Conservation (phyloP, 2,113 vertebrate species). For the Hoplias malabaricus region DNA sequence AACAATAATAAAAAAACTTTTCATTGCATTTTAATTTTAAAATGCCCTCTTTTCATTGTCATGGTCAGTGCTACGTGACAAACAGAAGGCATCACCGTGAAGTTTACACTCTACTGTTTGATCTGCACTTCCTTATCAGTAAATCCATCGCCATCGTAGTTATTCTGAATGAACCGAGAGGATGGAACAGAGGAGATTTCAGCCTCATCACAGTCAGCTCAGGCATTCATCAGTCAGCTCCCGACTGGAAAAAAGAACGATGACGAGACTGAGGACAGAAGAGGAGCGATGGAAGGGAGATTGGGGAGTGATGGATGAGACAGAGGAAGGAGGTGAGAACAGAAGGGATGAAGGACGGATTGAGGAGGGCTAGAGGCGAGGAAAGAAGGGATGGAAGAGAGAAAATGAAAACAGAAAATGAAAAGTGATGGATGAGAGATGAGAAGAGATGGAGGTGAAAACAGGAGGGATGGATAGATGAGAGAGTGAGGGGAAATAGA, state of each 20-base stretch:
- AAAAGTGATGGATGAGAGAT: neutral
- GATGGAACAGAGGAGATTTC: conserved; percentile 12
- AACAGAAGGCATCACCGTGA: neutral
- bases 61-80: neutral
- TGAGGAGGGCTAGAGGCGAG: too few relatives aligned
- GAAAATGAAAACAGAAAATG: neutral
- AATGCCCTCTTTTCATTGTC: neutral
- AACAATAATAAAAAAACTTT: too few relatives aligned
- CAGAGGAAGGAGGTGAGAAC: too few relatives aligned
- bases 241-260: too few relatives aligned
- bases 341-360: too few relatives aligned
- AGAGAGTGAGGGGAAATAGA: too few relatives aligned
- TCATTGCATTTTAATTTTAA: too few relatives aligned
- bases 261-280: neutral
- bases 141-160: conserved; percentile 13
- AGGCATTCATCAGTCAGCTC: neutral
- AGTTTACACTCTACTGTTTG: neutral
- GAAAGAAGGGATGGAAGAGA: too few relatives aligned
- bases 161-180: neutral
- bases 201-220: neutral
- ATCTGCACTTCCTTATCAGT: neutral
- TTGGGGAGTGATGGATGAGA: too few relatives aligned
- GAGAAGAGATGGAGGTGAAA: too few relatives aligned
- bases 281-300: too few relatives aligned
- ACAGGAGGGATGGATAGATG: too few relatives aligned